phyloP scores from a whole-genome alignment of 2,113 vertebrate genomes.

The Sebastes fasciatus region DNA sequence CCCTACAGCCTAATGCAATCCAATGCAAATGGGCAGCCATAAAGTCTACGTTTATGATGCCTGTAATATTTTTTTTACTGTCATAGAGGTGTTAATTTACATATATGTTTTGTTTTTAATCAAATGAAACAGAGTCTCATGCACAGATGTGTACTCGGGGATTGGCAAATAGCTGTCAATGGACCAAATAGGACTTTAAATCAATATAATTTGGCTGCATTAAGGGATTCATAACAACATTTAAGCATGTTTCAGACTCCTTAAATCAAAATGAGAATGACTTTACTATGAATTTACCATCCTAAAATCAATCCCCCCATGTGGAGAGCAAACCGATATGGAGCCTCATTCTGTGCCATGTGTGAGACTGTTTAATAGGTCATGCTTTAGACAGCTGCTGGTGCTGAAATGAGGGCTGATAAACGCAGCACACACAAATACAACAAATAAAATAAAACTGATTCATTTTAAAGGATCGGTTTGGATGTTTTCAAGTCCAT shows the following conservation, averaged over 20 bases:
- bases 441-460: neutral
- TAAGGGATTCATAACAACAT: neutral
- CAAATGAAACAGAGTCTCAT: neutral
- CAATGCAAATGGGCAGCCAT: neutral
- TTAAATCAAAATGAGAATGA: neutral
- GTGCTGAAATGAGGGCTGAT: conserved; percentile 5
- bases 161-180: neutral
- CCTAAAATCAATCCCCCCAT: conserved; percentile 13
- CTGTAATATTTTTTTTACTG: neutral
- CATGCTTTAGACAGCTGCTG: conserved; percentile 25
- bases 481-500: neutral
- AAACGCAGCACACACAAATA: neutral
- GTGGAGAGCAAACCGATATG: conserved; percentile 24
- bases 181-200: neutral
- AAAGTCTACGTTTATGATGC: neutral
- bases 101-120: neutral
- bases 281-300: neutral
- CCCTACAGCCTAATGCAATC: neutral
- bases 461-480: neutral
- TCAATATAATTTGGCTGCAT: neutral
- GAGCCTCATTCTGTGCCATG: conserved; percentile 12
- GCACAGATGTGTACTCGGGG: neutral
- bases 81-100: neutral
- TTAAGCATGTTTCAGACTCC: neutral
- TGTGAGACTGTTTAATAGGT: conserved; percentile 32